These are phyloP conservation scores for Gallirallus australis DNA, from an alignment of 2,797 vertebrate species.

Conservation along the genomic window DNA sequence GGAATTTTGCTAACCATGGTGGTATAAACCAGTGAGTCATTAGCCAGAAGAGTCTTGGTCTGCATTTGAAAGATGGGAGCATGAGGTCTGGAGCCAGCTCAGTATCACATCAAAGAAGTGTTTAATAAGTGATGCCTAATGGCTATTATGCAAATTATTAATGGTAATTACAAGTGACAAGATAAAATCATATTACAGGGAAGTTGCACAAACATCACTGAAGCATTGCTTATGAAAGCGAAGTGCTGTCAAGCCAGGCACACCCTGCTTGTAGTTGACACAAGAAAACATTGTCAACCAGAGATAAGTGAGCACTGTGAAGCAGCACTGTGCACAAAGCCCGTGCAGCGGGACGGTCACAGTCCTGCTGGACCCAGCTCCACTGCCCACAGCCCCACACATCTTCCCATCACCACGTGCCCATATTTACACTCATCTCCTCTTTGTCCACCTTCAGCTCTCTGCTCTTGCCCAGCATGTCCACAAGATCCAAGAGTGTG, in stretches of 20 bases:
- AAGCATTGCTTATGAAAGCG: slow-evolving; percentile 64
- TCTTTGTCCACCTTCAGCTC: not conserved
- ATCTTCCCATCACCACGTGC: not conserved
- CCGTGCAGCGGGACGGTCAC: not conserved
- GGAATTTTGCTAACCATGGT: slow-evolving; percentile 27
- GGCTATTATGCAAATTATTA: slow-evolving; percentile 64
- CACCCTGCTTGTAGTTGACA: slow-evolving; percentile 61
- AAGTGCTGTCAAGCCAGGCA: not conserved
- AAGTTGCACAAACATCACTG: slow-evolving; percentile 60
- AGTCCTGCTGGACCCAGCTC: not conserved
- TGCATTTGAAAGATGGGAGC: slow-evolving; percentile 48
- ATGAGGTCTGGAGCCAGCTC: slow-evolving; percentile 3
- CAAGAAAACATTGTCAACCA: slow-evolving; percentile 28
- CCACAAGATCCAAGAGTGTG: not conserved
- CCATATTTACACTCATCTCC: accelerated
- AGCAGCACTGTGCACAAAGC: no score
- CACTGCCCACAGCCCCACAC: not conserved
- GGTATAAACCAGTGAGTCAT: slow-evolving; percentile 51
- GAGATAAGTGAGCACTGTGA: not conserved
- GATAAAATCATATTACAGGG: slow-evolving; percentile 58
- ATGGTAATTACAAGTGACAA: slow-evolving; percentile 67
- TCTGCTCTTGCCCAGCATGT: not conserved
- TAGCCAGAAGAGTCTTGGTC: slow-evolving; percentile 24
- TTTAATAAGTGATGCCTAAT: slow-evolving; percentile 53
- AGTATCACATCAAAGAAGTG: slow-evolving; percentile 68